These are phyloP conservation scores for Temnothorax nylanderi DNA, from an alignment of 1,140 invertebrate species.

Conservation along the genomic window DNA sequence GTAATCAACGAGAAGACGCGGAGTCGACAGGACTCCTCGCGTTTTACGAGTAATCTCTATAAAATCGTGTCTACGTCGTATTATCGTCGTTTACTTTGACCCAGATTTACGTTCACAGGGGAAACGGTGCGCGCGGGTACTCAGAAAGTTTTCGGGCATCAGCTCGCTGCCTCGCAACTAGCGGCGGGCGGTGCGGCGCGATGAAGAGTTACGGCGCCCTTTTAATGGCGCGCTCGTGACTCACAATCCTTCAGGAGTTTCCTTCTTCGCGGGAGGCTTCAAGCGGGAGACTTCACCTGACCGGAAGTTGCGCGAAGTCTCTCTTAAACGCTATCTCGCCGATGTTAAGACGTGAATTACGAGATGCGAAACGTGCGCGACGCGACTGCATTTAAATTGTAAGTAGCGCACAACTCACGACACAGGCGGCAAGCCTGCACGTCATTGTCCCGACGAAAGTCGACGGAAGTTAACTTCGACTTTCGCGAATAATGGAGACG, in stretches of 20 bases:
- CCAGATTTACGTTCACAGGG: constrained; percentile 20
- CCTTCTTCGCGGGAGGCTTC: not conserved
- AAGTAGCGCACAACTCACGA: constrained; percentile 22
- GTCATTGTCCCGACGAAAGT: constrained; percentile 33
- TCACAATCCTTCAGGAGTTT: constrained; percentile 48
- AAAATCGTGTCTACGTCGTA: constrained; percentile 20
- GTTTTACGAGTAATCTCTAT: constrained; percentile 21
- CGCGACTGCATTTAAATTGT: constrained; percentile 44
- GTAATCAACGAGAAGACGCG: constrained; percentile 8
- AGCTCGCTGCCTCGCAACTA: constrained; percentile 17
- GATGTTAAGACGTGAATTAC: constrained; percentile 41
- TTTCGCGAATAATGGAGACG: constrained; percentile 26
- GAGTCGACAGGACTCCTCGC: not conserved
- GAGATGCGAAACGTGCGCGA: constrained; percentile 19
- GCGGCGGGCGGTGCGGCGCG: not conserved
- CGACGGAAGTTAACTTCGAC: constrained; percentile 42
- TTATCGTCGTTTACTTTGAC: constrained; percentile 52
- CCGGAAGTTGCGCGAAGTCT: constrained; percentile 35
- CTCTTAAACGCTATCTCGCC: constrained; percentile 27
- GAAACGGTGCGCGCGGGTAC: constrained; percentile 29
- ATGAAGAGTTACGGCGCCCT: constrained; percentile 44
- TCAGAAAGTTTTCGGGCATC: constrained; percentile 47
- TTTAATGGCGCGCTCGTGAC: constrained; percentile 60
- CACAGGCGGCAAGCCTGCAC: not conserved
- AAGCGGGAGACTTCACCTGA: constrained; percentile 41